A percentile compares a stretch with the other conserved stretches of the same genome.
Evolutionary conservation across 2,888 invertebrate species (phyloP).

Genomic region (Ecliptopera silaceata): DNA sequence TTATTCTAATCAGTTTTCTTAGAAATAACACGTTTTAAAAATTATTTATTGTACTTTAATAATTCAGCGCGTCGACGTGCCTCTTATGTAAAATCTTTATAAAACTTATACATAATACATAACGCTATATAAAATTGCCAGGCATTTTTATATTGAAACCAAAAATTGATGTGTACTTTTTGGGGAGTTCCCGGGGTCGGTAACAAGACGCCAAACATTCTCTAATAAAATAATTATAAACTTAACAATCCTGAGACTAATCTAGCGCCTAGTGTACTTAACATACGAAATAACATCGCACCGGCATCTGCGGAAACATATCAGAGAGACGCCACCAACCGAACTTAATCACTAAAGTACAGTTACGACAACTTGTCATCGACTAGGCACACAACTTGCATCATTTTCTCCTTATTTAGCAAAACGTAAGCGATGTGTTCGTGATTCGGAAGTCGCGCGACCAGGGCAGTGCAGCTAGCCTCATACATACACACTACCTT

Average conservation of each 20-base stretch:
- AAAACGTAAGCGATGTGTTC: constrained; percentile 5
- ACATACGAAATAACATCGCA: constrained; percentile 26
- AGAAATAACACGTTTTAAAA: constrained; percentile 67
- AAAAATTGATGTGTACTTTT: constrained; percentile 14
- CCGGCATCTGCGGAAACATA: constrained; percentile 40
- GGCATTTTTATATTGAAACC: constrained; percentile 30
- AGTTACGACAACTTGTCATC: constrained; percentile 14
- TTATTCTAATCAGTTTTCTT: constrained; percentile 75
- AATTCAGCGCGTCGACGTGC: constrained; percentile 67
- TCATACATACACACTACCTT: too few relatives aligned
- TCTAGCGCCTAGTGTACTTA: constrained; percentile 30
- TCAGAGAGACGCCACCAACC: constrained; percentile 36
- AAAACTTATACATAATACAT: constrained; percentile 67
- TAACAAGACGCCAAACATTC: constrained; percentile 14
- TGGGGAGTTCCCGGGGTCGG: constrained; percentile 26
- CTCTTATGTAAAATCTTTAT: constrained; percentile 75
- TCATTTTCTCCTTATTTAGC: constrained; percentile 10
- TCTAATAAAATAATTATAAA: constrained; percentile 21
- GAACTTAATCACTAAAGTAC: constrained; percentile 11
- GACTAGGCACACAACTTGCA: constrained; percentile 28
- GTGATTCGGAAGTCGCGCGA: not conserved
- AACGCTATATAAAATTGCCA: constrained; percentile 43
- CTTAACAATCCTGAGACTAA: constrained; percentile 30
- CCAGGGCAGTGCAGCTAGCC: not conserved
- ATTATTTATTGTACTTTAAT: constrained; percentile 79